Evolutionary conservation across 2,888 invertebrate species (phyloP).

Genomic region (Phlogophora meticulosa): DNA sequence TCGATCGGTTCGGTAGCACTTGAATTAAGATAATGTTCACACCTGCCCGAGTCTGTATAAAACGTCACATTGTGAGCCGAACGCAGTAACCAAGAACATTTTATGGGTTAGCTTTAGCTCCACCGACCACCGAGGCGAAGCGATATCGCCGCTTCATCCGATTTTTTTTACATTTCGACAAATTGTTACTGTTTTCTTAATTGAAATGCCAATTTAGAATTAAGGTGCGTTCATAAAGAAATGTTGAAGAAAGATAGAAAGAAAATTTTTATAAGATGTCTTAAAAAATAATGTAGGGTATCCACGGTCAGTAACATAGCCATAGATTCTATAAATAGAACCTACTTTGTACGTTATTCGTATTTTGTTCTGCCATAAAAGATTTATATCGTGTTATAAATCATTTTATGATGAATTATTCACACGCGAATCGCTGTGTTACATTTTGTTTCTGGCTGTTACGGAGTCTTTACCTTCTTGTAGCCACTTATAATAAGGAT

Average conservation of each 20-base stretch:
- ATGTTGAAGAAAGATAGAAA: slow-evolving; percentile 4
- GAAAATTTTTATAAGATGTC: background rate
- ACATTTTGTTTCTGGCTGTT: slow-evolving; percentile 47
- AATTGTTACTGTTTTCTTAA: slow-evolving; percentile 68
- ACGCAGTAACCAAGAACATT: slow-evolving; percentile 81
- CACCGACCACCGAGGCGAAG: slow-evolving; percentile 63
- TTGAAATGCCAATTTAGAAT: slow-evolving; percentile 56
- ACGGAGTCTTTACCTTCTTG: slow-evolving; percentile 24
- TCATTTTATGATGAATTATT: slow-evolving; percentile 62
- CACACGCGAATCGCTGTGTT: slow-evolving; percentile 55
- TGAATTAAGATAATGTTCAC: slow-evolving; percentile 91
- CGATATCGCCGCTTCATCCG: slow-evolving; percentile 55
- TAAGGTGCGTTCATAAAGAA: slow-evolving; percentile 12
- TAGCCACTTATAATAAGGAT: slow-evolving; percentile 6
- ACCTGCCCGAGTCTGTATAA: slow-evolving; percentile 85
- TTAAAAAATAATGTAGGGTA: slow-evolving; percentile 42
- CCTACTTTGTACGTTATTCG: slow-evolving; percentile 56
- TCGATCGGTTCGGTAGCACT: slow-evolving; percentile 84
- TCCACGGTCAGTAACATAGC: slow-evolving; percentile 44
- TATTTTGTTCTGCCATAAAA: slow-evolving; percentile 60
- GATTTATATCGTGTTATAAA: slow-evolving; percentile 58
- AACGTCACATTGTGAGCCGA: slow-evolving; percentile 85
- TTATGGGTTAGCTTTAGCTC: slow-evolving; percentile 80
- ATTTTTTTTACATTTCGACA: slow-evolving; percentile 66
- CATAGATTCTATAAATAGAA: slow-evolving; percentile 47